Conservation (phyloP, 2,888 invertebrate genomes). For the Agonopterix alstromeriana region DNA sequence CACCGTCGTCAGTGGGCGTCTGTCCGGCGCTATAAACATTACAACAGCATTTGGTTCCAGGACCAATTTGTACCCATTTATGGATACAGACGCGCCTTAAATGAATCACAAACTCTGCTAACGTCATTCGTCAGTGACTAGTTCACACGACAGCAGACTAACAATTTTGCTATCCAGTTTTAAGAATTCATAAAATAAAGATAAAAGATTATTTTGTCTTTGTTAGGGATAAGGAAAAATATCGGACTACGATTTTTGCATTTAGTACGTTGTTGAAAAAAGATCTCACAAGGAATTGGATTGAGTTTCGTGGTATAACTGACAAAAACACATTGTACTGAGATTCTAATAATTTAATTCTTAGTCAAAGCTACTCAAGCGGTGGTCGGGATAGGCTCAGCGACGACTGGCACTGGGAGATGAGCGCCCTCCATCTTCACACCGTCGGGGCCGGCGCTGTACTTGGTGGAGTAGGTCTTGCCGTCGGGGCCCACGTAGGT, state of each 20-base stretch:
- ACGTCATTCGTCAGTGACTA: constrained; percentile 16
- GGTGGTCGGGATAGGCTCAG: constrained; percentile 9
- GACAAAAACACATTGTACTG: no score
- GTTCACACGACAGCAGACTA: constrained; percentile 2
- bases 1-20: constrained; percentile 15
- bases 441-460: constrained; percentile 42
- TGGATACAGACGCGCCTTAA: constrained; percentile 23
- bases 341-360: neutral
- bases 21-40: constrained; percentile 4
- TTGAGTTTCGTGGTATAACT: no score
- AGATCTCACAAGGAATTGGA: no score
- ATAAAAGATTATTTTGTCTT: neutral
- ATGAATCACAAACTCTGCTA: constrained; percentile 16
- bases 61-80: constrained; percentile 29
- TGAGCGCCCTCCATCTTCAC: constrained; percentile 34
- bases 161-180: neutral
- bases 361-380: neutral
- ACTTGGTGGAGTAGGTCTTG: constrained; percentile 44
- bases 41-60: constrained; percentile 12
- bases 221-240: neutral
- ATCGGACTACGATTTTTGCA: neutral
- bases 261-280: no score
- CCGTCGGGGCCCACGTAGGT: constrained; percentile 45
- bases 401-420: constrained; percentile 25
- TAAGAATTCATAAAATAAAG: no score